These are phyloP conservation scores for Platanista minor DNA, from an alignment of 2,113 vertebrate genomes.

Conservation along the genomic window DNA sequence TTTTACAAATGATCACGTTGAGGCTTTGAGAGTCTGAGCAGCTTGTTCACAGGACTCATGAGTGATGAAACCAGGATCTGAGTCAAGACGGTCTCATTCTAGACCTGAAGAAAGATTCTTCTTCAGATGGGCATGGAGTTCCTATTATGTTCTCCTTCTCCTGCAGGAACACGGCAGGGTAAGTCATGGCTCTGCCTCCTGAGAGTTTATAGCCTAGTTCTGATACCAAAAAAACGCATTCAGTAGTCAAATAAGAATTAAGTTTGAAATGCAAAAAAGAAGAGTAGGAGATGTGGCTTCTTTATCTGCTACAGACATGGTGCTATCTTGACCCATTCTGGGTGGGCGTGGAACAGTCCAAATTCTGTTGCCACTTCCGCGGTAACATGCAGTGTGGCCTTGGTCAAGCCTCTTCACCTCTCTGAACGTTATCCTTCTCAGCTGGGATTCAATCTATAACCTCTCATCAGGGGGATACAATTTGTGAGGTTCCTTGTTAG, in stretches of 20 bases:
- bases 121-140: rapidly evolving
- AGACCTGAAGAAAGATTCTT: neutral
- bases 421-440: neutral
- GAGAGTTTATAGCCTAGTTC: neutral
- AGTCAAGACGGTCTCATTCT: neutral
- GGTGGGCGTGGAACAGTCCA: rapidly evolving
- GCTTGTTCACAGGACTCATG: neutral
- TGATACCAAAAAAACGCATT: neutral
- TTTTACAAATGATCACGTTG: neutral
- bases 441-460: neutral
- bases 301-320: rapidly evolving
- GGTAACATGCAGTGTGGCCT: rapidly evolving
- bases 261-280: neutral
- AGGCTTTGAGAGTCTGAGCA: neutral
- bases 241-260: neutral
- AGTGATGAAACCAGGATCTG: neutral
- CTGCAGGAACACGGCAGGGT: neutral
- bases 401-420: neutral
- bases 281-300: neutral
- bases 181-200: neutral
- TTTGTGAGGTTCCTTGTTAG: neutral
- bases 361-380: rapidly evolving
- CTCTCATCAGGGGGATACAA: too few relatives aligned
- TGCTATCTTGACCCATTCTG: rapidly evolving
- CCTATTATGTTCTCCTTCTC: neutral